A percentile compares a stretch with the other conserved stretches of the same genome.
phyloP scores from a whole-genome alignment of 2,113 vertebrate genomes.

The Hippocampus mohnikei region DNA sequence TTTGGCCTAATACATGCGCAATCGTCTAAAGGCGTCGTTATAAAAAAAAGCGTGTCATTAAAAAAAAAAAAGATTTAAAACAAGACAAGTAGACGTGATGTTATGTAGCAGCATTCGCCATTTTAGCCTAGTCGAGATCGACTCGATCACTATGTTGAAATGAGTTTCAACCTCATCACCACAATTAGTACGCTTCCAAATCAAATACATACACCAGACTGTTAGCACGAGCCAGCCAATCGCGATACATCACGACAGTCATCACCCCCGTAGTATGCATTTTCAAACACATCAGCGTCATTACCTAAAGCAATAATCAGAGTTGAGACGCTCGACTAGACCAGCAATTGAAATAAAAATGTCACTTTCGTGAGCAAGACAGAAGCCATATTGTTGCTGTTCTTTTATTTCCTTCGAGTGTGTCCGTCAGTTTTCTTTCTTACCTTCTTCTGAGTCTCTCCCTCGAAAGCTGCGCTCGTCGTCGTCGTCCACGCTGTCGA shows the following conservation, averaged over 20 bases:
- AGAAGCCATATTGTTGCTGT: not conserved
- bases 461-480: conserved; percentile 90
- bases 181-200: not conserved
- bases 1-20: not conserved
- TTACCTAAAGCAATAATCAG: not conserved
- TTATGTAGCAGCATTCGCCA: not conserved
- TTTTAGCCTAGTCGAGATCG: not conserved
- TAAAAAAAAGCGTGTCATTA: not conserved
- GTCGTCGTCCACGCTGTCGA: conserved; percentile 90
- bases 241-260: not conserved
- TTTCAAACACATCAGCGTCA: not conserved
- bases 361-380: not conserved
- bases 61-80: not conserved
- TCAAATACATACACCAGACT: not conserved
- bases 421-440: not conserved
- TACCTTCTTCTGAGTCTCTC: conserved; percentile 91
- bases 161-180: not conserved
- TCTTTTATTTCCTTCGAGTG: not conserved
- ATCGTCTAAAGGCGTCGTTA: not conserved
- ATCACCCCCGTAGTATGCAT: not conserved
- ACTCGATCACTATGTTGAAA: not conserved
- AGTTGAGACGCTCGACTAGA: not conserved
- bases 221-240: not conserved
- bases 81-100: not conserved
- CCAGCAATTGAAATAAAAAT: not conserved